Conservation (phyloP, 2,797 vertebrate species). For the Coluber constrictor region DNA sequence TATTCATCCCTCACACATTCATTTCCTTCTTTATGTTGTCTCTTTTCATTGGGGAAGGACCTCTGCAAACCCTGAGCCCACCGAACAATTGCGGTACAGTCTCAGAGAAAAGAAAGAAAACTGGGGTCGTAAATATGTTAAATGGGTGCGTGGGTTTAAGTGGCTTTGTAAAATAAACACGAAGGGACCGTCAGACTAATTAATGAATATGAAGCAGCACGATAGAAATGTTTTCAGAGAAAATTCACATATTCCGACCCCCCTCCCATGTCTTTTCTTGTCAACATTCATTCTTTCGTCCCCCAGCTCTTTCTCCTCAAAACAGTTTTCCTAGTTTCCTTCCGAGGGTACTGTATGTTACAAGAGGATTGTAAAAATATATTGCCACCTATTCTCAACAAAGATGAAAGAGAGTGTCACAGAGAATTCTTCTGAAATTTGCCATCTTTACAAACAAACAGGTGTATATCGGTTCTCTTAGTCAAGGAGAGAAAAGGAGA, state of each 20-base stretch:
- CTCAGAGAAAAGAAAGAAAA: constrained; percentile 82
- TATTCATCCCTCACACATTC: constrained; percentile 97
- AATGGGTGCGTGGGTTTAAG: constrained; percentile 84
- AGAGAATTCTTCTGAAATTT: constrained; percentile 24
- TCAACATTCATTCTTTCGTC: not conserved
- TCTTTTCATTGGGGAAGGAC: constrained; percentile 86
- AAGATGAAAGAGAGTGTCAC: constrained; percentile 19
- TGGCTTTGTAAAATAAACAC: constrained; percentile 87
- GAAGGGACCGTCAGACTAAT: constrained; percentile 82
- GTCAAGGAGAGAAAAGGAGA: not conserved
- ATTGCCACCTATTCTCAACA: constrained; percentile 23
- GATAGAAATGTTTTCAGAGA: constrained; percentile 66
- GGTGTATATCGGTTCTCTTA: not conserved
- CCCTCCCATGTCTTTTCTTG: not conserved
- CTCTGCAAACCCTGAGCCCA: constrained; percentile 78
- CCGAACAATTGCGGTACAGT: constrained; percentile 88
- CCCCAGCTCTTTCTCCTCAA: not conserved
- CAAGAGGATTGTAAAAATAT: not conserved
- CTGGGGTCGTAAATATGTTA: constrained; percentile 97
- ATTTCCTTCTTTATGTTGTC: constrained; percentile 95
- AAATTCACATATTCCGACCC: constrained; percentile 40
- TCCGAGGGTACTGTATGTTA: constrained; percentile 22
- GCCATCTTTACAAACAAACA: not conserved
- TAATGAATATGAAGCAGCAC: constrained; percentile 81
- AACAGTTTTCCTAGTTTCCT: not conserved